A percentile compares a stretch with the other conserved stretches of the same genome.
These are phyloP conservation scores for Acrobasis repandana DNA, from an alignment of 2,888 invertebrate species.

Conservation along the genomic window DNA sequence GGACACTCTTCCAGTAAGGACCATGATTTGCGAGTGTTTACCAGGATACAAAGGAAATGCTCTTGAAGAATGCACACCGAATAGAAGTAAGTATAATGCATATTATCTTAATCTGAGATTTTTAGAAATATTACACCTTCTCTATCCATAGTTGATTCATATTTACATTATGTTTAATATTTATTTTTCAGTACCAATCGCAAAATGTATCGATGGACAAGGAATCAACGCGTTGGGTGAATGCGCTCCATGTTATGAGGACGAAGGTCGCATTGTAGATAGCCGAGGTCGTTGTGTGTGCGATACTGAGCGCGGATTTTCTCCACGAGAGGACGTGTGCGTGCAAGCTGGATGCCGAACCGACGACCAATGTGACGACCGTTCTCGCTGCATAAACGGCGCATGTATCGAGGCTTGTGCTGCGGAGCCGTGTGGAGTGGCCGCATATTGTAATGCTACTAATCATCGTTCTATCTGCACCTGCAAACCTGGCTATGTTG, in stretches of 20 bases:
- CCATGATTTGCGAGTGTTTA: slow-evolving; percentile 94
- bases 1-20: slow-evolving; percentile 92
- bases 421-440: slow-evolving; percentile 87
- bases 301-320: slow-evolving; percentile 89
- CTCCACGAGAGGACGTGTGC: slow-evolving; percentile 90
- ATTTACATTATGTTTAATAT: not conserved
- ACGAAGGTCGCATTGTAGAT: slow-evolving; percentile 89
- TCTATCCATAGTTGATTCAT: too few species aligned
- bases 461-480: slow-evolving; percentile 90
- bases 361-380: slow-evolving; percentile 89
- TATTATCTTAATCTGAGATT: too few species aligned
- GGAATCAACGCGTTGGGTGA: slow-evolving; percentile 90
- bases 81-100: slow-evolving; percentile 85
- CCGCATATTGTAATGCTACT: slow-evolving; percentile 90
- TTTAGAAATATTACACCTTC: too few species aligned
- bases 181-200: slow-evolving; percentile 65
- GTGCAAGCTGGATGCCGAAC: slow-evolving; percentile 88
- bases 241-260: slow-evolving; percentile 88
- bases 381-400: slow-evolving; percentile 89
- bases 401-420: slow-evolving; percentile 92
- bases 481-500: slow-evolving; percentile 89
- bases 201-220: slow-evolving; percentile 89
- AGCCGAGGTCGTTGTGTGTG: slow-evolving; percentile 92
- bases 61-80: slow-evolving; percentile 87
- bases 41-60: slow-evolving; percentile 95